Base-by-base conservation (phyloP, 2,888 invertebrate species). In the Saturnia pavonia region DNA sequence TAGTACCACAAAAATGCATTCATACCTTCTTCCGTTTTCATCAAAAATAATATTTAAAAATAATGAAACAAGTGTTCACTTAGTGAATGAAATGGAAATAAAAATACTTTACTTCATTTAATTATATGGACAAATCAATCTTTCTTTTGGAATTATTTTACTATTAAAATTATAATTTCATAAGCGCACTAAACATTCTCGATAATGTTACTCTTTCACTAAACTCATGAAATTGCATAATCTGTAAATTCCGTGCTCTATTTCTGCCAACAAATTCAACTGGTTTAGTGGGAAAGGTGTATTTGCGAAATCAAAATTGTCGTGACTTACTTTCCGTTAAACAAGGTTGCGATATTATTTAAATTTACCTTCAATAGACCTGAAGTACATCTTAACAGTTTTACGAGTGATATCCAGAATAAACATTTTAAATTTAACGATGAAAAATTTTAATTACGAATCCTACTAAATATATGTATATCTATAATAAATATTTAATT, bases 241-340 rank as follows among this genome's bases (percentile, higher is more conserved):
- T 65, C n/a, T 65, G 25, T 40, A 40, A 65, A 40, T 40, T 40
- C n/a, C 40, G 40, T 65, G 65, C 65, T 65, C 65, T 40, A 65
- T 65, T 40, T 65, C 65, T 65, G 40, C 19, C 65, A n/a, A 65
- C 65, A 65, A n/a, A 40, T 40, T 65, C 40, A 65, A 65, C 65
- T 40, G 65, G 65, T 65, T 65, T 65, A 65, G 65, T n/a, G 22
- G 65, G 65, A 65, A 65, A 65, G 34, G 40, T 40, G n/a, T 40
- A 65, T 65, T 65, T 65, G 65, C 65, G 65, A 65, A 65, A 65
- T 40, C n/a, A 40, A 65, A 40, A 40, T 63, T 65, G n/a, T 65
- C 65, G 65, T 65, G 65, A 65, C 65, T 65, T 40, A 40, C 65
- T 65, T 65, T 65, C 40, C 40, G 65, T 19, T 65, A 40, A 40